These are phyloP conservation scores for Phacellophora camtschatica DNA, from an alignment of 30 jellyfish, hydroid and myxozoan genomes.

Conservation along the genomic window DNA sequence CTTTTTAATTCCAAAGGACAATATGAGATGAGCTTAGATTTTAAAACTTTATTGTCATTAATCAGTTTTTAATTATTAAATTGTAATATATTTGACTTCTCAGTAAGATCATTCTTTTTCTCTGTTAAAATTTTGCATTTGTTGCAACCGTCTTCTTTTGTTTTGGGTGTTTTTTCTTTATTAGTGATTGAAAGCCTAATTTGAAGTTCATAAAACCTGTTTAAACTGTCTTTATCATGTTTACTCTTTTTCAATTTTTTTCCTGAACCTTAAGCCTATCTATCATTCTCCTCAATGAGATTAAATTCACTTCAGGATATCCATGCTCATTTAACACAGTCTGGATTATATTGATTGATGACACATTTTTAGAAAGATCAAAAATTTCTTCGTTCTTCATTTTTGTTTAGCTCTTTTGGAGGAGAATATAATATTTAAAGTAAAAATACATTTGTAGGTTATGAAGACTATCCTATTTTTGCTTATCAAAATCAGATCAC, in stretches of 20 bases:
- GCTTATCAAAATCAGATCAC: background rate
- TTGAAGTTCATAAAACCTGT: background rate
- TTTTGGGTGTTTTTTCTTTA: background rate
- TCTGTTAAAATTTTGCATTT: background rate
- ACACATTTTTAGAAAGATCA: conserved; percentile 4
- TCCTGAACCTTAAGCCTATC: background rate
- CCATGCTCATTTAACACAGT: background rate
- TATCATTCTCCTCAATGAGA: background rate
- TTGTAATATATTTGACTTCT: too few species aligned
- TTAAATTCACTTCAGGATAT: background rate
- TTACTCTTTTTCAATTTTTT: background rate
- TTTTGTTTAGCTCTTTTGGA: background rate
- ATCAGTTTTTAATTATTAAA: too few species aligned
- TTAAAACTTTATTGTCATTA: background rate
- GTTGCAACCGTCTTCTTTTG: background rate
- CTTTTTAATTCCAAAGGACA: background rate
- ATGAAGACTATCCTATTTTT: background rate
- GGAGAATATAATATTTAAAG: background rate
- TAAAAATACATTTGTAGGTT: background rate
- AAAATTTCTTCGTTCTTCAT: conserved; percentile 1
- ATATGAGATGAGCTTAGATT: background rate
- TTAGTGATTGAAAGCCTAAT: background rate
- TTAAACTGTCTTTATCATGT: background rate
- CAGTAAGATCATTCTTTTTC: background rate
- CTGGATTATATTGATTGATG: background rate